Evolutionary conservation across 2,113 vertebrate genomes (phyloP).

Genomic region (Suricata suricatta): DNA sequence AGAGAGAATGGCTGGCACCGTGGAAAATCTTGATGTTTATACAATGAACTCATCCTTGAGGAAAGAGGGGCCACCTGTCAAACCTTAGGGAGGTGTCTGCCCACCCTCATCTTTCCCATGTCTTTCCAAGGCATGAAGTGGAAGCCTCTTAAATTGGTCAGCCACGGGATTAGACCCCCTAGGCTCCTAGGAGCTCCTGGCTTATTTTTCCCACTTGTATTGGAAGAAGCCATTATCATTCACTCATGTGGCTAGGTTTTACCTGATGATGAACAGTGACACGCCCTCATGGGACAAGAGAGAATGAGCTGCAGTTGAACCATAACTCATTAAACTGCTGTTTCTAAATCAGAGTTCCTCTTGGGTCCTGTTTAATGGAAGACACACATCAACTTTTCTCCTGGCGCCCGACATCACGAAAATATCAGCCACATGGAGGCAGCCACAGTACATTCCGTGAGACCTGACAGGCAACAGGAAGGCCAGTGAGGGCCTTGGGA

Average conservation of each 20-base stretch:
- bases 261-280: not conserved
- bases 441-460: not conserved
- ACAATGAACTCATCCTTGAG: not conserved
- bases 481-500: not conserved
- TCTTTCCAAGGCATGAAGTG: not conserved
- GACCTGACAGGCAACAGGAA: not conserved
- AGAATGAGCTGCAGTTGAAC: not conserved
- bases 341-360: conserved; percentile 36
- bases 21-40: not conserved
- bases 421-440: not conserved
- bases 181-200: not conserved
- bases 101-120: not conserved
- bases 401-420: not conserved
- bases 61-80: not conserved
- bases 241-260: not conserved
- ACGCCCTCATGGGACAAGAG: not conserved
- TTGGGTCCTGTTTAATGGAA: not conserved
- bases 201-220: not conserved
- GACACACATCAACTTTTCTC: not conserved
- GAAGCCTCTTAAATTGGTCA: not conserved
- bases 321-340: not conserved
- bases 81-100: not conserved
- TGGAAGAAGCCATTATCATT: not conserved
- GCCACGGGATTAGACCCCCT: not conserved
- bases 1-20: not conserved